Percentiles rank a stretch among this genome's conserved stretches.
These are phyloP conservation scores for Mnemiopsis leidyi DNA, from an alignment of 37 sponge, comb jelly and placozoan species.

Conservation along the genomic window DNA sequence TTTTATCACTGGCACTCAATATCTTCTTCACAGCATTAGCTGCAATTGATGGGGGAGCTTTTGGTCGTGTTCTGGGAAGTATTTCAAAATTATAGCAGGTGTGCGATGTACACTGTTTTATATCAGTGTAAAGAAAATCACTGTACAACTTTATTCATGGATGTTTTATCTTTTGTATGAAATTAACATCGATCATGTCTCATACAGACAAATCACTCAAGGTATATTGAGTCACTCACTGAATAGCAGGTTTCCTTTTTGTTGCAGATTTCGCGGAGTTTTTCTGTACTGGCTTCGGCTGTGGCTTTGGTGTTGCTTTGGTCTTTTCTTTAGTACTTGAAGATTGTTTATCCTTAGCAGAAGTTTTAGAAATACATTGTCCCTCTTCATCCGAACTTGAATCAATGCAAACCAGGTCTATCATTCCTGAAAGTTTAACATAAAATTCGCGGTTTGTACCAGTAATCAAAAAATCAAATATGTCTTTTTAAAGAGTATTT, in stretches of 20 bases:
- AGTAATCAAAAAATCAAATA: too few species aligned
- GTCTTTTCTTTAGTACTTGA: not conserved
- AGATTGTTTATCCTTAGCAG: not conserved
- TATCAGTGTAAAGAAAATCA: too few species aligned
- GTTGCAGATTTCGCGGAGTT: not conserved
- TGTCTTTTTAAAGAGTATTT: too few species aligned
- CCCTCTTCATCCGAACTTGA: constrained; percentile 10
- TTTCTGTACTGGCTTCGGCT: not conserved
- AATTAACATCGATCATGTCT: too few species aligned
- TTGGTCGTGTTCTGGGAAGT: not conserved
- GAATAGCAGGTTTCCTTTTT: not conserved
- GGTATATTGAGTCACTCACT: too few species aligned
- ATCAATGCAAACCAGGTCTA: constrained; percentile 39
- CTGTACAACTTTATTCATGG: too few species aligned
- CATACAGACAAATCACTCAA: too few species aligned
- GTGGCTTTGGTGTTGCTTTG: not conserved
- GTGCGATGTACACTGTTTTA: too few species aligned
- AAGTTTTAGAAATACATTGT: not conserved
- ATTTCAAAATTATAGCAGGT: too few species aligned
- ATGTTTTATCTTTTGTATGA: too few species aligned
- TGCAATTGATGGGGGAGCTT: not conserved
- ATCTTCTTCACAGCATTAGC: not conserved
- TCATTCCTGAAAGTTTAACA: not conserved
- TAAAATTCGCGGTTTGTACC: too few species aligned
- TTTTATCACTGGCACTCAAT: not conserved